Base-by-base conservation (phyloP, 1,140 invertebrate species). In the Augochlora pura region DNA sequence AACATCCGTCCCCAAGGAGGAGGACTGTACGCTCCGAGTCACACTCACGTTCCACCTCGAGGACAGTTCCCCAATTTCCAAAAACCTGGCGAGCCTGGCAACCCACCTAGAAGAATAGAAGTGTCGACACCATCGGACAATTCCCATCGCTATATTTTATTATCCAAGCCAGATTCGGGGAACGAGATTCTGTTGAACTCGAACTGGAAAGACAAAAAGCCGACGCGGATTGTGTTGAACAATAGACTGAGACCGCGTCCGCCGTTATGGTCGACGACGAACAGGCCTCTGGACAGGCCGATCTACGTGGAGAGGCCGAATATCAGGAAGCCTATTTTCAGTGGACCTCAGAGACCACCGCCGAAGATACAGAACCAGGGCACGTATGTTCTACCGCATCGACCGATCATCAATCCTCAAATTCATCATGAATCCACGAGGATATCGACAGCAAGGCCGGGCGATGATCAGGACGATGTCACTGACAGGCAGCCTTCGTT, bases 151-250 rank as follows among this genome's bases (percentile, higher is more conserved):
- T 86, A 88, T 46, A 81, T 86, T 23, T 79, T 88, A 1, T 38
- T 85, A 1, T 80, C 86, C 8, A 88, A 91, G 73, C 87, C 88
- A 49, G 86, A 91, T 74, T 78, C 79, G 8, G 88, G 86, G 21
- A 89, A 88, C 10, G 86, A 90, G 38, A 88, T 91, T 60, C 64
- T 85, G 12, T 21, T 85, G 27, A 86, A 65, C 27, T 27, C 71
- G 0, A 92, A 89, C 68, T 91, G 91, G 90, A 92, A 92, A 65
- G 90, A 92, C 2, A 91, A 92, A 63, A 91, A 92, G 32, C 91
- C 91, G 12, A 72, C 85, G 5, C 75, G 89, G 62, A 86, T 86
- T 74, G 42, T 85, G 6, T 16, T 79, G 16, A 78, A 82, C 18
- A 86, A 77, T 64, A 85, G 88, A n/a, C 76, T 74, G 8, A 86